Base-by-base conservation (phyloP, 2,888 invertebrate species). In the Palloptera scutellata region DNA sequence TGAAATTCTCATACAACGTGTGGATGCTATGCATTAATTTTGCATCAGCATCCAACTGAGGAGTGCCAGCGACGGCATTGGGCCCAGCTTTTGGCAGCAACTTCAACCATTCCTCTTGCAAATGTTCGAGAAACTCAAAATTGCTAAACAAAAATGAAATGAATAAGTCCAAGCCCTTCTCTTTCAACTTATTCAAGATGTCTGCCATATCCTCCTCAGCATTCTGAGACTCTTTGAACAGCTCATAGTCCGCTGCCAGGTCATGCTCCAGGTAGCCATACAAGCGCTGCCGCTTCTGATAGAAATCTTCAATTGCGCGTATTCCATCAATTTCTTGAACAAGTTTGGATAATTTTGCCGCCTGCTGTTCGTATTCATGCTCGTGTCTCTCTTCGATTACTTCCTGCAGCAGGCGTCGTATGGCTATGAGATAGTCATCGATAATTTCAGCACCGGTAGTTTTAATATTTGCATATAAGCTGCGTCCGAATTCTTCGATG, bases 121-220 rank as follows among this genome's bases (percentile, higher is more conserved):
- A 71, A 42, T 75, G 76, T 42, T 81, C 82, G 5, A 81, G 67
- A 19, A 81, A 80, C 64, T 81, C 82, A 66, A 81, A 81, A 61
- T 81, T 82, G 61, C 82, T 82, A 10, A 81, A 80, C 13, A 81
- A 71, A 68, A 78, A 82, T 41, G 78, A 74, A 19, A 81, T 74
- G 61, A 81, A 79, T 10, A 81, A 67, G 68, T 81, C 82, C 19
- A 82, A 41, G 0, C 81, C 82, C 55, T 79, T 79, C 30, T 73
- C 64, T 30, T 78, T 77, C 0, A 81, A 68, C 64, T 78, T 77
- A 15, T 59, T 69, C 60, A 80, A 66, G 4, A 81, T 66, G 11
- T 77, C 75, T 8, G 73, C 71, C 5, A 81, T 52, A 41, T 76
- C 78, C 15, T 75, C 72, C 40, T 75, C 76, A 1, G 76, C 65